Evolutionary conservation across 2,888 invertebrate species (phyloP), one percentile per base, ranked within the genome.

Genomic region (Dusona sp.): DNA sequence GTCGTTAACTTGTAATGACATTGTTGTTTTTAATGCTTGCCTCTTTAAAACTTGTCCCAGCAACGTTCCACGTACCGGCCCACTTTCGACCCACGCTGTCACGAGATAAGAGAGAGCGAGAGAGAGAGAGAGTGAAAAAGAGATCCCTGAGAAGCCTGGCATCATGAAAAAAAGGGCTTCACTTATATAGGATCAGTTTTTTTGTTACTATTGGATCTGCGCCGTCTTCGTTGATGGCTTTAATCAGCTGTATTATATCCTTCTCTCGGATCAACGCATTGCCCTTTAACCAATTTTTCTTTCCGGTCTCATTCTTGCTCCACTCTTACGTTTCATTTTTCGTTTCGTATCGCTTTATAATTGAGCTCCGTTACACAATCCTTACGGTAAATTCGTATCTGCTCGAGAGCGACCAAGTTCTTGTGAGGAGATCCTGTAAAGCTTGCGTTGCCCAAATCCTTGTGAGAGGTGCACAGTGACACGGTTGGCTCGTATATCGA

Each of bases 11-110:
- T 92, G 91, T 92, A 92, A 92, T 92, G 92, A 92, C 92, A 92
- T 92, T 92, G 92, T 92, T 92, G 92, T 92, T 92, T 92, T 92
- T 92, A 92, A 92, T 92, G 92, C 90, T 91, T 85, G 90, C 90
- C 91, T 92, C 91, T 92, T 92, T 92, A 92, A 92, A 92, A 95
- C 95, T 96, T 94, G 93, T 95, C 93, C 92, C 93, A 95, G 93
- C 57, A 33, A 70, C n/a, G 7, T 61, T 61, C 13, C 25, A 57
- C 61, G 61, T 29, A 61, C 61, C 61, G 13, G 29, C 16, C 29
- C 61, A 61, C 16, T 61, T 61, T 61, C 61, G 29, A 16, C 29
- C 61, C 16, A 25, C 29, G 9, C 61, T 25, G 29, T 29, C 61
- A 61, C 61, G 61, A 61, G 25, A 61, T 29, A 61, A 29, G 29